These are phyloP conservation scores for Chelmon rostratus DNA, from an alignment of 2,797 vertebrate species.

Conservation along the genomic window DNA sequence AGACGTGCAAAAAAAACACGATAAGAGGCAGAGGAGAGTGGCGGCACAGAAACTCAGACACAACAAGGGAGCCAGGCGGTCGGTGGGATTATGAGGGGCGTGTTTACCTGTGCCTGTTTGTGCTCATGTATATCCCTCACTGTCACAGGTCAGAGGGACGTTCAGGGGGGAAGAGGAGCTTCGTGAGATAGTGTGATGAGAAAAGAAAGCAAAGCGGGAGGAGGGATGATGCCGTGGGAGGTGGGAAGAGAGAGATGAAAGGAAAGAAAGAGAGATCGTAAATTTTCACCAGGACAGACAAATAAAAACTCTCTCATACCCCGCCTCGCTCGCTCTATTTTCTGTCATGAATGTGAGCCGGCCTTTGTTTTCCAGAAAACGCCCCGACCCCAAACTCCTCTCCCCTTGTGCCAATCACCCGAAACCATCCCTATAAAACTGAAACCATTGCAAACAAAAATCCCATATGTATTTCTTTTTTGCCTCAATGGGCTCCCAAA, in stretches of 20 bases:
- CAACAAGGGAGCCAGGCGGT: conserved; percentile 66
- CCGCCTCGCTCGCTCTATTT: conserved; percentile 71
- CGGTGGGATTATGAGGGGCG: conserved; percentile 73
- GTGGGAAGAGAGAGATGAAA: conserved; percentile 79
- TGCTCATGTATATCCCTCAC: conserved; percentile 64
- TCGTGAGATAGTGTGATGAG: conserved; percentile 78
- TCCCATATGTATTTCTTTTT: conserved; percentile 67
- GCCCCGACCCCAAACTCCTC: conserved; percentile 69
- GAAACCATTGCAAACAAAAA: conserved; percentile 74
- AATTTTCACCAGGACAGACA: conserved; percentile 86
- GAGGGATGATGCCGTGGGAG: conserved; percentile 61
- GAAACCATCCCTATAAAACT: conserved; percentile 80
- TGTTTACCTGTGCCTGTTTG: conserved; percentile 77
- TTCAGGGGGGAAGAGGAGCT: conserved; percentile 68
- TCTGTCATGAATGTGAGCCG: conserved; percentile 71
- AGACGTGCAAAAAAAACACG: conserved; percentile 20
- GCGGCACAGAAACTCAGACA: conserved; percentile 57
- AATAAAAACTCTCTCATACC: conserved; percentile 84
- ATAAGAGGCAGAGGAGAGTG: conserved; percentile 46
- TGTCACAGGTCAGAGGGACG: conserved; percentile 64
- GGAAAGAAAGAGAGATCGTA: conserved; percentile 79
- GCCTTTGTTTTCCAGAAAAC: conserved; percentile 77
- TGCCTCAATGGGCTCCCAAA: conserved; percentile 68
- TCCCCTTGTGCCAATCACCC: conserved; percentile 77
- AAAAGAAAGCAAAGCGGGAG: conserved; percentile 68